A percentile compares a stretch with the other conserved stretches of the same genome.
Evolutionary conservation across 2,888 invertebrate genomes (phyloP).

Genomic region (Bellardia bayeri): DNA sequence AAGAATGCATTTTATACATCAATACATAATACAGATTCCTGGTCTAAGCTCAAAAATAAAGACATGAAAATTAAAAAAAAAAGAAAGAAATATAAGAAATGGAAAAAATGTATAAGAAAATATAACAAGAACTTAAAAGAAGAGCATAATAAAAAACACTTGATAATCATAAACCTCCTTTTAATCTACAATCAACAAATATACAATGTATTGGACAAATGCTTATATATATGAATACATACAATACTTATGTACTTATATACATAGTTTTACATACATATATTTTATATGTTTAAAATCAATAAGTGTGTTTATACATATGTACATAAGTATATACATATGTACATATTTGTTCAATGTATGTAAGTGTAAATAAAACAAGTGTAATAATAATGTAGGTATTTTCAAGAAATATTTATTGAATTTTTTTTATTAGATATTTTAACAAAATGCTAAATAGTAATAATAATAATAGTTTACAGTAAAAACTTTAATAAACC

Average conservation of each 20-base stretch:
- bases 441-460: background rate
- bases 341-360: conserved; percentile 16
- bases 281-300: background rate
- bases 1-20: conserved; percentile 1
- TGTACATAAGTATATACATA: background rate
- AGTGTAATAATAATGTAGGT: background rate
- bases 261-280: background rate
- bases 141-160: conserved; percentile 49
- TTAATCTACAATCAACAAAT: conserved; percentile 72
- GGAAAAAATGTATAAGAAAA: background rate
- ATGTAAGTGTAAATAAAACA: conserved; percentile 6
- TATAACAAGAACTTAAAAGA: conserved; percentile 12
- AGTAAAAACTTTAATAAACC: conserved; percentile 28
- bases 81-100: background rate
- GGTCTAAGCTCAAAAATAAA: conserved; percentile 50
- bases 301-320: background rate
- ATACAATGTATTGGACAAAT: conserved; percentile 44
- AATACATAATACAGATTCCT: conserved; percentile 53
- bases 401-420: background rate
- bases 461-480: background rate
- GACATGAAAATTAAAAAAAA: conserved; percentile 15
- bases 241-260: background rate
- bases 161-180: conserved; percentile 63
- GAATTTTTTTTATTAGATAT: background rate
- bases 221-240: conserved; percentile 6